Evolutionary conservation across 2,113 vertebrate species (phyloP).

Genomic region (Capreolus pygargus): DNA sequence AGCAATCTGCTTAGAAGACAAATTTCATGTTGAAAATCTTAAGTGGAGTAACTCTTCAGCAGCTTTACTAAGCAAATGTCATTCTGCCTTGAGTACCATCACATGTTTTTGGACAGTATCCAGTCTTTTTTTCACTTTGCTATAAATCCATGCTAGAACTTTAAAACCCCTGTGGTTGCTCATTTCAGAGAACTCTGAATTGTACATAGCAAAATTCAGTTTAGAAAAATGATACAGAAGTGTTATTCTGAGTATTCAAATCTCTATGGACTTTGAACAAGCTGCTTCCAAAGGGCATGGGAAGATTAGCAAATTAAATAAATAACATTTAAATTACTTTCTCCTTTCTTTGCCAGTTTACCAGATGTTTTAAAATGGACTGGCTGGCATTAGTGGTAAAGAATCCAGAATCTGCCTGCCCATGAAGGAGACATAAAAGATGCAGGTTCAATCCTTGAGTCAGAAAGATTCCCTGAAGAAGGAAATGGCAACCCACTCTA

Average conservation of each 20-base stretch:
- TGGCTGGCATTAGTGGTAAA: background rate
- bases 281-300: slow-evolving; percentile 47
- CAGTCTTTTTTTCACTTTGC: slow-evolving; percentile 53
- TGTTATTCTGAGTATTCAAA: slow-evolving; percentile 46
- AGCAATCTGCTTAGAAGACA: slow-evolving; percentile 15
- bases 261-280: slow-evolving; percentile 49
- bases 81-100: slow-evolving; percentile 21
- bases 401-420: background rate
- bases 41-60: background rate
- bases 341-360: slow-evolving; percentile 52
- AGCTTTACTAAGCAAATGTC: slow-evolving; percentile 38
- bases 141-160: slow-evolving; percentile 51
- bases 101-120: slow-evolving; percentile 50
- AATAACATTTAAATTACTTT: slow-evolving; percentile 68
- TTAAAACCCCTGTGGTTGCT: slow-evolving; percentile 44
- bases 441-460: background rate
- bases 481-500: background rate
- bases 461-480: background rate
- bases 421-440: background rate
- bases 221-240: slow-evolving; percentile 59
- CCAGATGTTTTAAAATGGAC: slow-evolving; percentile 65
- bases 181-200: slow-evolving; percentile 62
- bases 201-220: slow-evolving; percentile 61
- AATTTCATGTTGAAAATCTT: background rate
- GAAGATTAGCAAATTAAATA: slow-evolving; percentile 70